Conservation (phyloP, 2,888 invertebrate species). For the Cephus rjabovi region DNA sequence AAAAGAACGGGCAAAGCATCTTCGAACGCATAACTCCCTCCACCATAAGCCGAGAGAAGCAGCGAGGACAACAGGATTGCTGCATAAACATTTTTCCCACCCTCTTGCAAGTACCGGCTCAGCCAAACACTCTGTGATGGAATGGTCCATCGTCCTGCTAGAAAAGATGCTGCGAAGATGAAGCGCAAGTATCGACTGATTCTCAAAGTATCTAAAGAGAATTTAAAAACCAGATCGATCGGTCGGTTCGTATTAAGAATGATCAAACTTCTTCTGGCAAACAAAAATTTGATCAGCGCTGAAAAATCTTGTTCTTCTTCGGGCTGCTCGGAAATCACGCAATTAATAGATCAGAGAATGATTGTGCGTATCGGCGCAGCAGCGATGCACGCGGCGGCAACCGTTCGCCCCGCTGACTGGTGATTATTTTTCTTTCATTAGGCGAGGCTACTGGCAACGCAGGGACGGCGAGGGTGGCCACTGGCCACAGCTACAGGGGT, state of each 20-base stretch:
- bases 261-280: too few species aligned
- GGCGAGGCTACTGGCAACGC: not conserved
- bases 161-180: not conserved
- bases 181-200: not conserved
- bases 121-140: not conserved
- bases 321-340: slow-evolving; percentile 40
- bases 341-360: slow-evolving; percentile 38
- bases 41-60: slow-evolving; percentile 24
- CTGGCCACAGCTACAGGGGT: too few species aligned
- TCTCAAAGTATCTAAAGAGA: too few species aligned
- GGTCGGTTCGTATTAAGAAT: too few species aligned
- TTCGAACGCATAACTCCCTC: slow-evolving; percentile 28
- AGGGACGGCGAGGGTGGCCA: too few species aligned
- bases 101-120: not conserved
- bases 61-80: slow-evolving; percentile 17
- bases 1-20: slow-evolving; percentile 29
- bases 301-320: slow-evolving; percentile 32
- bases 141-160: not conserved
- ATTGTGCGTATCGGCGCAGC: slow-evolving; percentile 17
- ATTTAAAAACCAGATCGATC: too few species aligned
- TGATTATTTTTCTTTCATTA: slow-evolving; percentile 33
- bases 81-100: slow-evolving; percentile 15
- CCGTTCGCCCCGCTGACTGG: slow-evolving; percentile 11
- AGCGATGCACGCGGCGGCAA: not conserved
- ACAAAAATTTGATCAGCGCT: too few species aligned